Conservation (phyloP, 2,797 vertebrate species). For the Pangasius sanitwongsei region DNA sequence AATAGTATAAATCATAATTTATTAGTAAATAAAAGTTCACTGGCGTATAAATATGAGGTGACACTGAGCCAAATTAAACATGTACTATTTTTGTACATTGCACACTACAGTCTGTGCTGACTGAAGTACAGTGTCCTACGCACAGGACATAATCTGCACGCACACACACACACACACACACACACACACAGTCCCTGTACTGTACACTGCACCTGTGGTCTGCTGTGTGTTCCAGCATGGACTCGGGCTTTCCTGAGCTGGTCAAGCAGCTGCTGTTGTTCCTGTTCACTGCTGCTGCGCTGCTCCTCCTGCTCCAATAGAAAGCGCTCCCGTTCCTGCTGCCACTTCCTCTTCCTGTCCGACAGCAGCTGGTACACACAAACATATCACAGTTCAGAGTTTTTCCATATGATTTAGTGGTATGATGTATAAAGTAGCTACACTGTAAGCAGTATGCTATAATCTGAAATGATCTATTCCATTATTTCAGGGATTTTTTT, state of each 20-base stretch:
- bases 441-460: neutral
- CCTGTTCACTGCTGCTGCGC: slow-evolving; percentile 73
- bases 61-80: neutral
- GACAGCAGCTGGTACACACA: slow-evolving; percentile 69
- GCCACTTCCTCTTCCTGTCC: slow-evolving; percentile 82
- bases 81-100: neutral
- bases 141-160: neutral
- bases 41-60: neutral
- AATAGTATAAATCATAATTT: neutral
- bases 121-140: neutral
- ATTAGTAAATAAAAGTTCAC: neutral
- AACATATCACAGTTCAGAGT: neutral
- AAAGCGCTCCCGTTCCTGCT: slow-evolving; percentile 73
- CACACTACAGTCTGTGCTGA: too few species aligned
- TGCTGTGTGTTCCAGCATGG: slow-evolving; percentile 72
- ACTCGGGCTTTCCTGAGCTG: slow-evolving; percentile 74
- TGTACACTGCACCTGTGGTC: slow-evolving; percentile 73
- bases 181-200: neutral
- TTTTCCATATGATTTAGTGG: neutral
- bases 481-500: neutral
- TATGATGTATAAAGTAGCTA: neutral
- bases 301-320: slow-evolving; percentile 80
- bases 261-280: slow-evolving; percentile 74
- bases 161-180: neutral
- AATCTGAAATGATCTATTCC: neutral